Evolutionary conservation across 2,113 vertebrate species (phyloP).

Genomic region (Formicarius rufipectus): DNA sequence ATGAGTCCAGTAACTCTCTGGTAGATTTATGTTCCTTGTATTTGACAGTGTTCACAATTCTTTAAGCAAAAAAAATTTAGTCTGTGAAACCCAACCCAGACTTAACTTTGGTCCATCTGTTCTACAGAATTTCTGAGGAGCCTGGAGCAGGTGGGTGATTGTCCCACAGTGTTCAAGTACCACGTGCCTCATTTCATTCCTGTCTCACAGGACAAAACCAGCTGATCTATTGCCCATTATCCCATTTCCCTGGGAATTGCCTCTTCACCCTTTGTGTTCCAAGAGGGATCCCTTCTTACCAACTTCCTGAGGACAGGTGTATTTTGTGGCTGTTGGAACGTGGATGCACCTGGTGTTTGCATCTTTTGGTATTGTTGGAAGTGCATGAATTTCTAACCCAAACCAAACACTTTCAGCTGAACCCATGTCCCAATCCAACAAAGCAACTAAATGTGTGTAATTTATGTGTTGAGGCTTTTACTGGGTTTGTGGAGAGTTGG

Average conservation of each 20-base stretch:
- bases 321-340: not conserved
- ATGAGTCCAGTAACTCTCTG: not conserved
- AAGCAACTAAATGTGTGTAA: fast-evolving
- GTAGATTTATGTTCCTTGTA: not conserved
- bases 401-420: not conserved
- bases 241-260: not conserved
- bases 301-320: not conserved
- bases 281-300: not conserved
- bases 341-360: not conserved
- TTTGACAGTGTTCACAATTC: not conserved
- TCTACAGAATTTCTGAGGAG: not conserved
- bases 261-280: not conserved
- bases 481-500: not conserved
- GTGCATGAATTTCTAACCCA: not conserved
- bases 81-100: not conserved
- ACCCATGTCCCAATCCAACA: not conserved
- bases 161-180: not conserved
- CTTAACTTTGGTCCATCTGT: not conserved
- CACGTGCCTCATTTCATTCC: conserved; percentile 23
- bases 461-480: not conserved
- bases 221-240: not conserved
- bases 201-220: conserved; percentile 2
- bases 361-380: not conserved
- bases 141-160: conserved; percentile 9
- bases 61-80: not conserved